Evolutionary conservation across 2,888 invertebrate genomes (phyloP), one percentile per base, ranked within the genome.

Genomic region (Amphimallon solstitiale): DNA sequence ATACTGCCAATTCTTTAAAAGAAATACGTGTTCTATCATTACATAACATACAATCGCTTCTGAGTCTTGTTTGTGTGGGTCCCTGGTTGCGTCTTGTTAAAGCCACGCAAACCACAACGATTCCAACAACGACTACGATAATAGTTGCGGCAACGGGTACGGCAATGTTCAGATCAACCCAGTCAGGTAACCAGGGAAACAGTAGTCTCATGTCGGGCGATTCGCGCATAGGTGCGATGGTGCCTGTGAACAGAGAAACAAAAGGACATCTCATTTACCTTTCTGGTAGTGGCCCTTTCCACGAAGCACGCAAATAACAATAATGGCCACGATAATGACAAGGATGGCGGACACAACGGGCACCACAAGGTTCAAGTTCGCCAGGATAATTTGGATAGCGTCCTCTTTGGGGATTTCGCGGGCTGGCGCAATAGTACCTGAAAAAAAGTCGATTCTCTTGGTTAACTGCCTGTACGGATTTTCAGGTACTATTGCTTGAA

Each of bases 341-440:
- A 96, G 88, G 76, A 94, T 87, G 77, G 95, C 94, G 74, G 95
- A 94, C 82, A 94, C 92, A 77, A 96, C 93, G 65, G 96, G 96
- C 79, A 97, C 93, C 85, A 97, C 93, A 81, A 97, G 90, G 87
- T 95, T 94, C 81, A 95, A 89, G 85, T 95, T 94, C 78, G 93
- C 90, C 84, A 94, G 89, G 83, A 95, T 90, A 80, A 93, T 90
- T 88, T 92, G 92, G 85, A 94, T 87, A 76, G 93, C 92, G 83
- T 92, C 92, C 84, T 93, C 92, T 79, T 91, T 90, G 80, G 91
- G 91, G 79, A 92, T 87, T 83, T 93, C 94, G 84, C 93, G 92
- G 82, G 90, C 90, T 85, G 94, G 94, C 85, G 95, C 93, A 86
- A 95, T 92, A 86, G 94, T 94, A 91, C 94, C 94, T 95, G 93